These are phyloP conservation scores for Meandrusa payeni DNA, from an alignment of 2,888 invertebrate genomes.

Conservation along the genomic window DNA sequence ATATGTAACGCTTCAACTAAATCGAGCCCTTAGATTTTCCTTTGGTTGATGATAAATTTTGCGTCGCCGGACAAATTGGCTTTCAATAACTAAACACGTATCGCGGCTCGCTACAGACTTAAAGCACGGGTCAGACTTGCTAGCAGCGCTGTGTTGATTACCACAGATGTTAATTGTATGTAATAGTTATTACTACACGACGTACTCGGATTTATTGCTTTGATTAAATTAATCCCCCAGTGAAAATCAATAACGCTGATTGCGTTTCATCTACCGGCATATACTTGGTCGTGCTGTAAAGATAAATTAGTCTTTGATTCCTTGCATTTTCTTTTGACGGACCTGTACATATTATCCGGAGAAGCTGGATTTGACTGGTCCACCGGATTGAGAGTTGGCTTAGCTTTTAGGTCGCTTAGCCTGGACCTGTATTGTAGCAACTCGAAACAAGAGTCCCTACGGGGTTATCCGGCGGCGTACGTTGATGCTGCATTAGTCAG, in stretches of 20 bases:
- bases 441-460: no score
- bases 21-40: constrained; percentile 4
- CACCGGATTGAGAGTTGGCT: no score
- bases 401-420: no score
- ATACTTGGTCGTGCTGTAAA: no score
- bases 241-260: constrained; percentile 25
- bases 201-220: constrained; percentile 29
- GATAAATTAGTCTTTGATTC: no score
- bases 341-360: no score
- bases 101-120: constrained; percentile 34
- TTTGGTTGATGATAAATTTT: constrained; percentile 30
- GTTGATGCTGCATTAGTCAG: no score
- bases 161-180: constrained; percentile 54
- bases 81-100: constrained; percentile 31
- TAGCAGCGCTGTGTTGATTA: constrained; percentile 62
- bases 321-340: no score
- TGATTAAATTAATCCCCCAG: constrained; percentile 27
- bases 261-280: constrained; percentile 27
- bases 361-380: no score
- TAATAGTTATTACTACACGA: constrained; percentile 32
- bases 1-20: no score
- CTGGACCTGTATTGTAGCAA: no score
- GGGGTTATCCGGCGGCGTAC: no score
- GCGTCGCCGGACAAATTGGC: constrained; percentile 30
- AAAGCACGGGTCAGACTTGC: constrained; percentile 52